phyloP scores from a whole-genome alignment of 2,113 vertebrate species.

The Phaethon lepturus region DNA sequence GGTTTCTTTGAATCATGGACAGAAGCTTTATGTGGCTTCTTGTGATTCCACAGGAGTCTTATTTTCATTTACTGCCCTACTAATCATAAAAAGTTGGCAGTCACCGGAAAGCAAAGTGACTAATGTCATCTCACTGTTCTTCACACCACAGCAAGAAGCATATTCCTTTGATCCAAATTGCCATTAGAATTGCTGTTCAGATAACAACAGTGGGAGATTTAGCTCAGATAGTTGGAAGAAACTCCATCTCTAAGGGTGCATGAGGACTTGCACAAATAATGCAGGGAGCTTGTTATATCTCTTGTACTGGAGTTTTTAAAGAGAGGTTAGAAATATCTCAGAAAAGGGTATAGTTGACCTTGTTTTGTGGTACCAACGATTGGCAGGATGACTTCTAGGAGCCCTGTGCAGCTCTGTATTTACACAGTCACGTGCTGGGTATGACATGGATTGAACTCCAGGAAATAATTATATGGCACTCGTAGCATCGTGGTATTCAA shows the following conservation, averaged over 20 bases:
- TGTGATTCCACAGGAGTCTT: conserved; percentile 33
- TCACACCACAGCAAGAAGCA: not conserved
- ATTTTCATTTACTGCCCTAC: conserved; percentile 55
- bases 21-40: conserved; percentile 50
- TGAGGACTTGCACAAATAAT: not conserved
- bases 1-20: conserved; percentile 27
- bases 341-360: not conserved
- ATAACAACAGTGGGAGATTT: conserved; percentile 24
- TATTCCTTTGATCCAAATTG: conserved; percentile 43
- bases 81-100: conserved; percentile 51
- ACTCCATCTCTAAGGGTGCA: not conserved
- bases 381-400: not conserved
- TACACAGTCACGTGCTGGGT: not conserved
- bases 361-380: not conserved
- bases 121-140: conserved; percentile 15
- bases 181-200: conserved; percentile 4
- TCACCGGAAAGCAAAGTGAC: conserved; percentile 42
- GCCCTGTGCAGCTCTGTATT: not conserved
- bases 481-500: fast-evolving
- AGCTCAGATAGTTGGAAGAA: not conserved
- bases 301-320: not conserved
- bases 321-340: not conserved
- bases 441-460: not conserved
- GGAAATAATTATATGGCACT: not conserved
- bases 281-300: not conserved